phyloP scores from a whole-genome alignment of 2,113 vertebrate genomes.

The Panurus biarmicus region DNA sequence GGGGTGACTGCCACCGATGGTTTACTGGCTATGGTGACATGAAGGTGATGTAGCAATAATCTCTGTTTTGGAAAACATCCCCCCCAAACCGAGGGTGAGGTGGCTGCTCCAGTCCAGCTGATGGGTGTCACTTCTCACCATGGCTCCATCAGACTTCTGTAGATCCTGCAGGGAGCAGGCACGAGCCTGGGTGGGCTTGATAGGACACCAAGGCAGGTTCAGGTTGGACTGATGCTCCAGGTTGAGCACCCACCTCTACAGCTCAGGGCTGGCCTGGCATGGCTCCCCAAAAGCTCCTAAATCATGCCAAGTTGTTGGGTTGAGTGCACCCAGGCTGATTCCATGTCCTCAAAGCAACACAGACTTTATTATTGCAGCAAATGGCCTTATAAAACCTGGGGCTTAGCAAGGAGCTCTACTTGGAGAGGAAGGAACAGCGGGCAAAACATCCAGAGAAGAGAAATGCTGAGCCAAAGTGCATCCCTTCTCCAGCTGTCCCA shows the following conservation, averaged over 20 bases:
- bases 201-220: background rate
- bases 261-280: background rate
- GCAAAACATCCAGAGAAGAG: background rate
- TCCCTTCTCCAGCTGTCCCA: rapidly evolving
- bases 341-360: background rate
- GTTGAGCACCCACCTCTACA: background rate
- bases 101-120: background rate
- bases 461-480: background rate
- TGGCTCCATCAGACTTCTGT: background rate
- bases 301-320: background rate
- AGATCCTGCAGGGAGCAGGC: background rate
- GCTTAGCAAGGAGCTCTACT: background rate
- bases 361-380: background rate
- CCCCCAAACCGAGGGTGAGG: background rate
- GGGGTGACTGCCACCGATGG: background rate
- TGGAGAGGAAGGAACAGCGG: background rate
- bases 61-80: background rate
- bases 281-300: background rate
- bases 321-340: background rate
- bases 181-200: background rate
- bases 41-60: background rate
- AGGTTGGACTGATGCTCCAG: background rate
- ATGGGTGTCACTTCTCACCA: background rate
- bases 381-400: background rate
- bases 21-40: background rate